These are phyloP conservation scores for Ctenodactylus gundi DNA, from an alignment of 2,113 vertebrate genomes.

Conservation along the genomic window DNA sequence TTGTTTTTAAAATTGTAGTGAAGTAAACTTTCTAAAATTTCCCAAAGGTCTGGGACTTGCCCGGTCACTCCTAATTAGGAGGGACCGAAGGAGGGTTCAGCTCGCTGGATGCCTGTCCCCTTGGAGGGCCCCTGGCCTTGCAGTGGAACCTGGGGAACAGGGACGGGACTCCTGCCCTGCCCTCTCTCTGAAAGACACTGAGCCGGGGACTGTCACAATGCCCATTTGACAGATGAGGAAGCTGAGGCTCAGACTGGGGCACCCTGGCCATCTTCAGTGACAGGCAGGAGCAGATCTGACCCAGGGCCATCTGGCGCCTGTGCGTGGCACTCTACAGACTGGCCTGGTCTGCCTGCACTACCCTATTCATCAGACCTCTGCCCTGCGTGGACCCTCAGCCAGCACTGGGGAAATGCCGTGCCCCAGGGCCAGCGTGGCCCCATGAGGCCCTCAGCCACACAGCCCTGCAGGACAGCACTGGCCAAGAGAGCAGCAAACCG, in stretches of 20 bases:
- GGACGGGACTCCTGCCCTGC: not conserved
- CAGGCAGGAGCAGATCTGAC: accelerated
- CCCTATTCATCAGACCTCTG: no score
- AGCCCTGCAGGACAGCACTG: not conserved
- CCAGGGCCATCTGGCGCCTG: no score
- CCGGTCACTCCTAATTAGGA: no score
- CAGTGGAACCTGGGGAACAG: no score
- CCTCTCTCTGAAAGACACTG: not conserved
- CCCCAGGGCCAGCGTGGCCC: not conserved
- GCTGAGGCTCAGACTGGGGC: not conserved
- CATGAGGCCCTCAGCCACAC: not conserved
- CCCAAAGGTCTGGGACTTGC: no score
- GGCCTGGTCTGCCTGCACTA: no score
- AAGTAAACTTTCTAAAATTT: not conserved
- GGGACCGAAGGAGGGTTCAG: not conserved
- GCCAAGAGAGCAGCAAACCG: not conserved
- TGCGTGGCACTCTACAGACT: no score
- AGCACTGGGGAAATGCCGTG: no score
- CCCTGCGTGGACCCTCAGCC: no score
- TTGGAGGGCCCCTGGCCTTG: not conserved
- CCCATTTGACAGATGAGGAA: not conserved
- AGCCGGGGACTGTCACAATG: not conserved
- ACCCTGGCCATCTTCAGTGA: not conserved
- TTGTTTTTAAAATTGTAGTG: not conserved
- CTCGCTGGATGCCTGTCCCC: not conserved